Evolutionary conservation across 2,797 vertebrate genomes (phyloP).

Genomic region (Prunella strophiata): DNA sequence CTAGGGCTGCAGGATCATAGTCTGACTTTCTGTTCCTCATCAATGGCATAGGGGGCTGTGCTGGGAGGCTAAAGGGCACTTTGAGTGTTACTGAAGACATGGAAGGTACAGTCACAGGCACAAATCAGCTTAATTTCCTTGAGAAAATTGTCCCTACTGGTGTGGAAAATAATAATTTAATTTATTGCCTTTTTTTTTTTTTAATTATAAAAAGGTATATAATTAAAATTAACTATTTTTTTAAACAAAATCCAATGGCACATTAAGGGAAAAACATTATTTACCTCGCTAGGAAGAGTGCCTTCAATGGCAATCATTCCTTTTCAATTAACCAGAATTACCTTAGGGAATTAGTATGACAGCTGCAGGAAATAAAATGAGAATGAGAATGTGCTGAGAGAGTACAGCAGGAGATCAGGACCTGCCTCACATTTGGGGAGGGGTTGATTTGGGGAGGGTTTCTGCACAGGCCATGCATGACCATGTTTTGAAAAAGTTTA

Average conservation of each 20-base stretch:
- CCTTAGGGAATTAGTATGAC: conserved; percentile 36
- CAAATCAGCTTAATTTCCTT: not conserved
- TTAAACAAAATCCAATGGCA: not conserved
- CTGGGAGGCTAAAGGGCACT: not conserved
- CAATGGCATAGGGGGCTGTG: not conserved
- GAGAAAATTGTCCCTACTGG: not conserved
- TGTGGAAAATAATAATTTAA: not conserved
- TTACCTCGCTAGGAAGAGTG: not conserved
- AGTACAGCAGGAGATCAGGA: not conserved
- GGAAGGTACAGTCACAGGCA: not conserved
- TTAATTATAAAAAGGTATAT: not conserved
- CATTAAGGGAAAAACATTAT: not conserved
- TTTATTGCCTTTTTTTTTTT: not conserved
- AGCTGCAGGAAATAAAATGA: not conserved
- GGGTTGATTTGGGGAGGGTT: not conserved
- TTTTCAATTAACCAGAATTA: conserved; percentile 41
- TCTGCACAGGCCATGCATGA: not conserved
- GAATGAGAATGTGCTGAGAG: not conserved
- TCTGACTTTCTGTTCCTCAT: not conserved
- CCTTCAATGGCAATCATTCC: conserved; percentile 20
- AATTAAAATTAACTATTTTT: not conserved
- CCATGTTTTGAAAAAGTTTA: not conserved
- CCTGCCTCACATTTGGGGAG: not conserved
- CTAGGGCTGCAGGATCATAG: not conserved
- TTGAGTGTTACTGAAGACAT: not conserved